These are phyloP conservation scores for Vicugna pacos DNA, from an alignment of 2,113 vertebrate species.

Conservation along the genomic window DNA sequence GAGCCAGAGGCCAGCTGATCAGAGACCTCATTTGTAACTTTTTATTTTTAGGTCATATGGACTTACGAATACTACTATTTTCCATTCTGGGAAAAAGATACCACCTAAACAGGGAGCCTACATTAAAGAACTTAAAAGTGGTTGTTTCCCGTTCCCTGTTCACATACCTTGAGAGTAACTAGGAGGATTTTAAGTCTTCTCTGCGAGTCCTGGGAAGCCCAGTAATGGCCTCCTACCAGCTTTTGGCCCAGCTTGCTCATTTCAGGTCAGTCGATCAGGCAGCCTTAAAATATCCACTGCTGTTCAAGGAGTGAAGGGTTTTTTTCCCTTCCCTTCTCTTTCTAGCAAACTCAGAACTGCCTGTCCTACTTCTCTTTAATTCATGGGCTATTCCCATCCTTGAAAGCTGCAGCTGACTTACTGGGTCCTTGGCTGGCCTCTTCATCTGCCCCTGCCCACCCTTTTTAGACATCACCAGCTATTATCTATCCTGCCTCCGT, in stretches of 20 bases:
- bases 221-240: not conserved
- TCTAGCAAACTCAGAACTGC: not conserved
- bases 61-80: not conserved
- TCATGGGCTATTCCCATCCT: not conserved
- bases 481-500: not conserved
- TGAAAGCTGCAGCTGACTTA: not conserved
- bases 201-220: not conserved
- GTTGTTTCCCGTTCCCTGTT: not conserved
- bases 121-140: not conserved
- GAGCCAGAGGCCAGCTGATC: not conserved
- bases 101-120: not conserved
- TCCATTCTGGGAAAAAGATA: not conserved
- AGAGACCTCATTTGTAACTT: not conserved
- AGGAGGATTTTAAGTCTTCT: not conserved
- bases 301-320: not conserved
- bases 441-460: too few species aligned
- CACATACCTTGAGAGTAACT: not conserved
- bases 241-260: not conserved
- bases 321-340: not conserved
- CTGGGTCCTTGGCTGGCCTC: not conserved
- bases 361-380: not conserved
- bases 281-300: conserved; percentile 32
- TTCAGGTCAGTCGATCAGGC: not conserved
- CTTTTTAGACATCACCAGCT: not conserved
- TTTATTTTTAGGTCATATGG: not conserved